A percentile compares a stretch with the other conserved stretches of the same genome.
These are phyloP conservation scores for Lycocorax pyrrhopterus DNA, from an alignment of 2,113 vertebrate species.

Conservation along the genomic window DNA sequence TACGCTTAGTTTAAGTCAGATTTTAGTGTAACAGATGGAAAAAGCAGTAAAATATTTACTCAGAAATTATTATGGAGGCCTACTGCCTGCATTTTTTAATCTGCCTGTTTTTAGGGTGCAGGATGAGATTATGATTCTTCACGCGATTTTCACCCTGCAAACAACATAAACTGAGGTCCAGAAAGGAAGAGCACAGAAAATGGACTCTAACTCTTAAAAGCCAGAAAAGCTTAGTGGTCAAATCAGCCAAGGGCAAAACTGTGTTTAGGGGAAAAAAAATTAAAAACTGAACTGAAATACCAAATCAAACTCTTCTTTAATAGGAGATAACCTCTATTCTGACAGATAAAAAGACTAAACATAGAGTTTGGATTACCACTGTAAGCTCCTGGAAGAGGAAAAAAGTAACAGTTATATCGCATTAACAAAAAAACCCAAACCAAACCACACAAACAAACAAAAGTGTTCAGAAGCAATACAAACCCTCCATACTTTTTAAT, in stretches of 20 bases:
- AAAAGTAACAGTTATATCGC: not conserved
- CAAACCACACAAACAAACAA: not conserved
- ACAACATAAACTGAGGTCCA: not conserved
- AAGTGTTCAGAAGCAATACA: not conserved
- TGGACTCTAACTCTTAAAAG: not conserved
- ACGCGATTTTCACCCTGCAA: not conserved
- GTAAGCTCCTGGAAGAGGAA: not conserved
- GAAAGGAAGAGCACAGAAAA: not conserved
- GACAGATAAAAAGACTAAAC: not conserved
- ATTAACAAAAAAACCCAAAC: not conserved
- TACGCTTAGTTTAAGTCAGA: slow-evolving; percentile 1
- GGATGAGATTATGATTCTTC: not conserved
- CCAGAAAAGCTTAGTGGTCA: not conserved
- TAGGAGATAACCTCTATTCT: not conserved
- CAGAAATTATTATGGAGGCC: not conserved
- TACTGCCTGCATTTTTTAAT: not conserved
- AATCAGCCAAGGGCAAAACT: not conserved
- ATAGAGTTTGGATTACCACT: not conserved
- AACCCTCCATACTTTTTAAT: not conserved
- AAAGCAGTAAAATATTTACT: slow-evolving; percentile 33
- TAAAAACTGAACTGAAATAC: not conserved
- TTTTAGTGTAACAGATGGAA: slow-evolving; percentile 25
- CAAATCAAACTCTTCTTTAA: not conserved
- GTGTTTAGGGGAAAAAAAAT: not conserved
- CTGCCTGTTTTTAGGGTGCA: not conserved